Percentiles rank a stretch among this genome's conserved stretches.
Conservation (phyloP, 2,113 vertebrate species). For the Neodontobutis hainanensis region DNA sequence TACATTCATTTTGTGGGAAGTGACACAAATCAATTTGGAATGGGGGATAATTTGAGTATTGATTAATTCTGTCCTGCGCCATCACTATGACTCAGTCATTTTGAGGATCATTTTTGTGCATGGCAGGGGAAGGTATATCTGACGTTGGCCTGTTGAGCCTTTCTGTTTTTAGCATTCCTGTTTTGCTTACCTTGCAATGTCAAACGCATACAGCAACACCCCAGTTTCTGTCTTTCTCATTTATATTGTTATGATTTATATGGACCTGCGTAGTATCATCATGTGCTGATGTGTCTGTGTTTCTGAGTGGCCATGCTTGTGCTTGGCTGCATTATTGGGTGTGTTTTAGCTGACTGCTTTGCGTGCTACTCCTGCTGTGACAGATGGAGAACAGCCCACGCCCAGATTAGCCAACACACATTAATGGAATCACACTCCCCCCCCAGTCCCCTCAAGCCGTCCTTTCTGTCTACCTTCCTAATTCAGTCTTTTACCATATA, state of each 20-base stretch:
- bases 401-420: conserved; percentile 75
- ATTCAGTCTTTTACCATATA: conserved; percentile 16
- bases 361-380: conserved; percentile 65
- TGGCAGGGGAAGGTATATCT: conserved; percentile 12
- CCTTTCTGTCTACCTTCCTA: neutral
- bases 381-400: conserved; percentile 74
- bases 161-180: conserved; percentile 23
- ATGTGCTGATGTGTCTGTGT: neutral
- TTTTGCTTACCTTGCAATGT: conserved; percentile 13
- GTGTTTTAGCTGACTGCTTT: conserved; percentile 58
- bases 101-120: conserved; percentile 46
- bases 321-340: conserved; percentile 32
- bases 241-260: conserved; percentile 12
- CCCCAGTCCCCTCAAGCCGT: conserved; percentile 26
- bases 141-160: conserved; percentile 16
- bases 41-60: conserved; percentile 31
- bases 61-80: conserved; percentile 41
- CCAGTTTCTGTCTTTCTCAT: conserved; percentile 22
- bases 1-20: conserved; percentile 1
- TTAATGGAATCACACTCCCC: conserved; percentile 64
- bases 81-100: conserved; percentile 41
- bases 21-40: neutral
- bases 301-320: conserved; percentile 16
- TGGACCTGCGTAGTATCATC: conserved; percentile 1
- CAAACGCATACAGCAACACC: conserved; percentile 33